Percentiles rank a stretch among this genome's conserved stretches.
Conservation (phyloP, 2,888 invertebrate species). For the Agonopterix arenella region DNA sequence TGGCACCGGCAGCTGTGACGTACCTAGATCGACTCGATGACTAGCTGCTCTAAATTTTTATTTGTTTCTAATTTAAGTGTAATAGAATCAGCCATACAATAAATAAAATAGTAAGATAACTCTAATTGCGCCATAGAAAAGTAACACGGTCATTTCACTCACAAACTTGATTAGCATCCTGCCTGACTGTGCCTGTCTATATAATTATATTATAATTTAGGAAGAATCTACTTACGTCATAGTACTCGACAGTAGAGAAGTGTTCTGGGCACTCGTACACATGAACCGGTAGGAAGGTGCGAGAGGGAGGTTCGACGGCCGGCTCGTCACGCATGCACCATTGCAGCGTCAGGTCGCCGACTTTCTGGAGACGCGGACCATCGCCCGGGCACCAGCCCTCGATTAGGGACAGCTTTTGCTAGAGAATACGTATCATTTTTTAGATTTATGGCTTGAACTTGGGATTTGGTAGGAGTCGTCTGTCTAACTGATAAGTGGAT, state of each 20-base stretch:
- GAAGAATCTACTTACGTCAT: conserved; percentile 74
- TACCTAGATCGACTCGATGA: no score
- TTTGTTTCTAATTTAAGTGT: no score
- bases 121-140: no score
- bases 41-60: no score
- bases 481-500: not conserved
- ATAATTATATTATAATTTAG: no score
- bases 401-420: conserved; percentile 85
- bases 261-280: conserved; percentile 88
- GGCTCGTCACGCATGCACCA: conserved; percentile 83
- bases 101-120: no score
- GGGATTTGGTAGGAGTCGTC: not conserved
- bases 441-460: not conserved
- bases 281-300: conserved; percentile 81
- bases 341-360: conserved; percentile 79
- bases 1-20: no score
- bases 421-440: not conserved
- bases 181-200: no score
- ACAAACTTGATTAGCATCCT: no score
- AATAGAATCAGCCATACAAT: no score
- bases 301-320: conserved; percentile 74
- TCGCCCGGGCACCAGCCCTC: conserved; percentile 71
- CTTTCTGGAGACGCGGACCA: conserved; percentile 60
- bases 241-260: conserved; percentile 91
- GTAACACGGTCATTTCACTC: no score